Evolutionary conservation across 2,888 invertebrate genomes (phyloP), one percentile per base, ranked within the genome.

Genomic region (Apotomis betuletana): DNA sequence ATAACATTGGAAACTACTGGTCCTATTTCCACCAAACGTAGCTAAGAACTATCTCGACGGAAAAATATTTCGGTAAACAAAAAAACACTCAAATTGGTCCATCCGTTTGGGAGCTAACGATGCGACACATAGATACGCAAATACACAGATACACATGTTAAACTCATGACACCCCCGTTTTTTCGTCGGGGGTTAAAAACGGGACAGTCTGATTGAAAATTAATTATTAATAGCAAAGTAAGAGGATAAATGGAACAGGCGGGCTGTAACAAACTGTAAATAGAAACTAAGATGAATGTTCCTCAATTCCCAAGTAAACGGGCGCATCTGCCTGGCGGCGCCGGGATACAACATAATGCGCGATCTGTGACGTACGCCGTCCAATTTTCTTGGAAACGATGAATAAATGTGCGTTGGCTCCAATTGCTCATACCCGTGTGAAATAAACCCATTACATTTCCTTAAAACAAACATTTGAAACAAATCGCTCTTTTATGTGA

Each of bases 231-330:
- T 44, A 12, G 41, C 44, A 15, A 57, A 57, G 65, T 65, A 36
- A 46, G 55, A 46, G 65, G 46, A 65, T 65, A 65, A 65, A 57
- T 64, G 64, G 44, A 44, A 64, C 15, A 57, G 65, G 57, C 65
- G 57, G 55, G 65, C 55, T 46, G 36, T 57, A 65, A 65, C 57
- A 65, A 65, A 65, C 65, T 65, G 65, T 46, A 65, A 65, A 65
- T 65, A 65, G 55, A 65, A 65, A 65, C 46, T 57, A 65, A 65
- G 65, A 65, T 65, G 55, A 65, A 65, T 57, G 55, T 46, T 65
- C 15, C 46, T 64, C 65, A 46, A 55, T 65, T 57, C 55, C 65
- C 55, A 15, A 44, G 65, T 65, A 65, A 51, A 57, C 54, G 64
- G 27, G 27, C 65, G 65, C 65, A 57, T 46, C 55, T 65, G 55